Evolutionary conservation across 2,888 invertebrate genomes (phyloP).

Genomic region (Tenthredo notha): DNA sequence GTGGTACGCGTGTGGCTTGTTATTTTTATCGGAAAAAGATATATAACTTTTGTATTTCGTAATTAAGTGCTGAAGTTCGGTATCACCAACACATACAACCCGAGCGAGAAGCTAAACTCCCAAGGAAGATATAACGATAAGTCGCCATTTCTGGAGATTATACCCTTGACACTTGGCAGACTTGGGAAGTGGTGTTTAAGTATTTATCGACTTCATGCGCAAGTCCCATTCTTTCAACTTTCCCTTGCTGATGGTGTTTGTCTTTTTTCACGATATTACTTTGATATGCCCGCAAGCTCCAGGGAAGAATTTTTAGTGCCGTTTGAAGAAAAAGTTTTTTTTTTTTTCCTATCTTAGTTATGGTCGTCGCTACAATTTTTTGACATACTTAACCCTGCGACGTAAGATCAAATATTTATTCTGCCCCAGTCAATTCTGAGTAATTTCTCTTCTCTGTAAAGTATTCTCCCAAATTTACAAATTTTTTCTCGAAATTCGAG

Average conservation of each 20-base stretch:
- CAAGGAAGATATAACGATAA: slow-evolving; percentile 50
- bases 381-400: neutral
- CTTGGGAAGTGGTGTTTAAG: slow-evolving; percentile 50
- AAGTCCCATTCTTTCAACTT: slow-evolving; percentile 43
- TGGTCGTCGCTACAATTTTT: slow-evolving; percentile 11
- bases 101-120: slow-evolving; percentile 31
- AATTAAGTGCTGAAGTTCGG: slow-evolving; percentile 45
- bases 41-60: slow-evolving; percentile 37
- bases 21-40: slow-evolving; percentile 32
- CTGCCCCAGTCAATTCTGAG: neutral
- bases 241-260: slow-evolving; percentile 41
- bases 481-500: neutral
- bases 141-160: slow-evolving; percentile 48
- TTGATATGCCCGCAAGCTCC: slow-evolving; percentile 19
- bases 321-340: neutral
- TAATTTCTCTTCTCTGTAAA: neutral
- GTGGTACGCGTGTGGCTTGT: slow-evolving; percentile 20
- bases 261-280: slow-evolving; percentile 42
- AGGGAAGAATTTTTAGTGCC: slow-evolving; percentile 5
- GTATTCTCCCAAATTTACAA: neutral
- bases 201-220: slow-evolving; percentile 46
- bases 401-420: slow-evolving; percentile 31
- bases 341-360: neutral
- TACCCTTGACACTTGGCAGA: slow-evolving; percentile 38
- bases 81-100: slow-evolving; percentile 11